These are phyloP conservation scores for Meleagris gallopavo DNA, from an alignment of 2,113 vertebrate genomes.

Conservation along the genomic window DNA sequence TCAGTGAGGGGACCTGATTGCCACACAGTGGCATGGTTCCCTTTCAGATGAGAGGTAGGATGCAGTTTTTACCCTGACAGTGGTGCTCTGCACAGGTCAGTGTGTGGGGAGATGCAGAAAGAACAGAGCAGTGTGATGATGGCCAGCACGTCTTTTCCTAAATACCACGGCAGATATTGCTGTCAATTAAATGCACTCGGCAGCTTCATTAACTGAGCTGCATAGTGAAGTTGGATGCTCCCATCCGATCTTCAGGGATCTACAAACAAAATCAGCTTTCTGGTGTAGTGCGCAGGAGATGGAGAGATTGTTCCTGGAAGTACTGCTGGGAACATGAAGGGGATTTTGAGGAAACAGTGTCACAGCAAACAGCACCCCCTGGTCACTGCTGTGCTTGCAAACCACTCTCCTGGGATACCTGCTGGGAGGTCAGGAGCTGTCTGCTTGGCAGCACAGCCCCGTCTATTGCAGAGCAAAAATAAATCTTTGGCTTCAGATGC, in stretches of 20 bases:
- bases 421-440: background rate
- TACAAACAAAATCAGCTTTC: constrained; percentile 10
- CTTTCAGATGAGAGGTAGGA: background rate
- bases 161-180: background rate
- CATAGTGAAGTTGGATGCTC: background rate
- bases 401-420: background rate
- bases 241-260: background rate
- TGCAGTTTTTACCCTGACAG: background rate
- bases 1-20: background rate
- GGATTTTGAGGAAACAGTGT: background rate
- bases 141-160: background rate
- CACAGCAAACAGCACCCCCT: background rate
- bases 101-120: background rate
- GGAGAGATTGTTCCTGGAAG: constrained; percentile 19
- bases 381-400: background rate
- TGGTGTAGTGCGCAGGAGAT: background rate
- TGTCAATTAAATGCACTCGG: background rate
- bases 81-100: background rate
- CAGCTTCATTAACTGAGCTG: constrained; percentile 1
- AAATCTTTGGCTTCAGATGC: background rate
- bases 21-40: background rate
- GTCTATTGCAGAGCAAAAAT: background rate
- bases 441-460: background rate
- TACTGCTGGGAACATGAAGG: background rate
- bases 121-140: background rate